Base-by-base conservation (phyloP, 1,140 invertebrate genomes). In the Monomorium pharaonis region DNA sequence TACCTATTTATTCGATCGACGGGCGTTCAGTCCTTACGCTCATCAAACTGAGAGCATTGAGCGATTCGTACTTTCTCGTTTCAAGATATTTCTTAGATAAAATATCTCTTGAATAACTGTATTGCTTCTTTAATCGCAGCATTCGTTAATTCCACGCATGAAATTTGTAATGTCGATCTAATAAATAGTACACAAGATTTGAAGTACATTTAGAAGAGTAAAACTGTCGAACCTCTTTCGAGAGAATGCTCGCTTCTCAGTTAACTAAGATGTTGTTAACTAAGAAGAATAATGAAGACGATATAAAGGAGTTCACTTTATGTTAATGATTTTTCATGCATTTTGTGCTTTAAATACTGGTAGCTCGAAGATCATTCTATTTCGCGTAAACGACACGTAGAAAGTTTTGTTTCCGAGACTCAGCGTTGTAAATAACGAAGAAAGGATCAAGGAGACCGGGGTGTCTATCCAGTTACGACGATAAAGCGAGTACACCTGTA, bases 391-490 rank as follows among this genome's bases (percentile, higher is more conserved):
- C 30, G 70, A 58, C 42, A 67, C 49, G 18, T 54, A 85, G 62
- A 30, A 44, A 75, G 49, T 75, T 49, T 80, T 54, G 62, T 83
- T 87, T 72, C 74, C 21, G 54, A 85, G 51, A 27, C 37, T 56
- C 51, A 14, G 37, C 60, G 54, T 51, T 75, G 65, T 87, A 80
- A 78, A 51, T 47, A 62, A 83, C 42, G n/a, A 76, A 62, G 74
- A 80, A 78, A 51, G 30, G 58, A 83, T 47, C 30, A 80, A 56
- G 74, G 74, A 78, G 76, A 86, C 81, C 60, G 72, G 54, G 60
- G 84, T 84, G 84, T 90, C 89, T 90, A 90, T 90, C 69, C 56
- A 87, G 76, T 90, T 86, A 90, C 84, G 60, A 62, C 81, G 70
- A 65, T 88, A 77, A 84, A 90, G 86, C 60, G 56, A 62, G 51